Evolutionary conservation across 2,797 vertebrate species (phyloP).

Genomic region (Coregonus ussuriensis): DNA sequence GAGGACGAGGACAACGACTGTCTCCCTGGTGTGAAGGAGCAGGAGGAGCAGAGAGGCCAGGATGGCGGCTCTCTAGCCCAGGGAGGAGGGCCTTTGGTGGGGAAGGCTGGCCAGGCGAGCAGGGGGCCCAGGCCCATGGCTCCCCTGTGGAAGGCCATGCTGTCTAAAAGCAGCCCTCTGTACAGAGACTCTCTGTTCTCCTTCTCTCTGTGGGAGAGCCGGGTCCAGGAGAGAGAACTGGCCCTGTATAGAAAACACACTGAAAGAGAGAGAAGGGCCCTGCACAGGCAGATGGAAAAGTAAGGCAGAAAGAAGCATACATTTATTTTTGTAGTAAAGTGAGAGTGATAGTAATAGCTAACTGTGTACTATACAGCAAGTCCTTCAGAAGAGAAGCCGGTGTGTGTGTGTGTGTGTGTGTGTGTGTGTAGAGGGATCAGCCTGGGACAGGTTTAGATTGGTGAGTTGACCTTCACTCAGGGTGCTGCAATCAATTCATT

Average conservation of each 20-base stretch:
- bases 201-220: conserved; percentile 79
- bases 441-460: conserved; percentile 12
- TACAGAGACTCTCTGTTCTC: conserved; percentile 80
- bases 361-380: not conserved
- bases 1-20: conserved; percentile 6
- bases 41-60: conserved; percentile 1
- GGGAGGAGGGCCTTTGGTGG: conserved; percentile 5
- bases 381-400: not conserved
- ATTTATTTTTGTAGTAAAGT: not conserved
- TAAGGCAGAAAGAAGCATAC: conserved; percentile 54
- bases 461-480: conserved; percentile 18
- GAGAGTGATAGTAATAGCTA: not conserved
- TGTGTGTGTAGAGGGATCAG: not conserved
- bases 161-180: conserved; percentile 78
- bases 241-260: conserved; percentile 70
- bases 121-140: conserved; percentile 62
- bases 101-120: conserved; percentile 2
- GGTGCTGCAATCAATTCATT: conserved; percentile 34
- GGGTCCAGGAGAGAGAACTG: conserved; percentile 75
- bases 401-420: conserved; percentile 12
- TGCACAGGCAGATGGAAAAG: conserved; percentile 72
- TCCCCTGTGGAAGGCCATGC: conserved; percentile 79
- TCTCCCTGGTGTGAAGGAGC: conserved; percentile 6
- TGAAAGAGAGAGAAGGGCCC: conserved; percentile 67
- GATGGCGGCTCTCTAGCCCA: conserved; percentile 40